A percentile compares a stretch with the other conserved stretches of the same genome.
phyloP scores from a whole-genome alignment of 2,113 vertebrate species.

The Rousettus leschenaultii region DNA sequence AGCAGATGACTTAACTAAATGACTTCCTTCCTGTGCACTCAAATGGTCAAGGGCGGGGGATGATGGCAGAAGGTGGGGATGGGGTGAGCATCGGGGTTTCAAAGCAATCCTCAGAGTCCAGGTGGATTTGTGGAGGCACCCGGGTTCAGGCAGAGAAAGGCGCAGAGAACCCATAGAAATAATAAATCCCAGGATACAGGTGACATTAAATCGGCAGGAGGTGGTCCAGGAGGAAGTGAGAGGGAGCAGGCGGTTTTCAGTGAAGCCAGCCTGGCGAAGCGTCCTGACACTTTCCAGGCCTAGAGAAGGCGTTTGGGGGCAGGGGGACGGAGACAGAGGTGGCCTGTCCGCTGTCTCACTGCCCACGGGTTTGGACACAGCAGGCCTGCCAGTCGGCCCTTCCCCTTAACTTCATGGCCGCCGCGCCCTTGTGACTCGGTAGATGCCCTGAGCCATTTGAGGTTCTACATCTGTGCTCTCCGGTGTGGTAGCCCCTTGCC shows the following conservation, averaged over 20 bases:
- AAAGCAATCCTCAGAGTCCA: neutral
- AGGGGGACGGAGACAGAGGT: neutral
- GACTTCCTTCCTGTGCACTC: neutral
- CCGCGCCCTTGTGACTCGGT: neutral
- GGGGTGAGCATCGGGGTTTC: neutral
- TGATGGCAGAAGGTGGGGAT: neutral
- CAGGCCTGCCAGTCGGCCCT: neutral
- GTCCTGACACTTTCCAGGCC: neutral
- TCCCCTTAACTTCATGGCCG: neutral
- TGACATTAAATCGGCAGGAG: neutral
- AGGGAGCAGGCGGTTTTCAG: fast-evolving
- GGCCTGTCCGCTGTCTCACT: neutral
- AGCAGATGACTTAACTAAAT: neutral
- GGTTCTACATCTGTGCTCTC: neutral
- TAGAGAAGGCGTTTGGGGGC: neutral
- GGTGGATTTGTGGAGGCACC: neutral
- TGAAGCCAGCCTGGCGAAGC: neutral
- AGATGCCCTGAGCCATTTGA: neutral
- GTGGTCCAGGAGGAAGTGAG: neutral
- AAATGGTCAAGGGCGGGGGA: neutral
- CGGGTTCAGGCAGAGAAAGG: neutral
- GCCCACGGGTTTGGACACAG: neutral
- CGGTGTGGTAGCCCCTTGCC: neutral
- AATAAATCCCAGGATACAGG: neutral
- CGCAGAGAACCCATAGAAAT: neutral